Evolutionary conservation across 2,113 vertebrate species (phyloP).

Genomic region (Pseudorectes ferrugineus): DNA sequence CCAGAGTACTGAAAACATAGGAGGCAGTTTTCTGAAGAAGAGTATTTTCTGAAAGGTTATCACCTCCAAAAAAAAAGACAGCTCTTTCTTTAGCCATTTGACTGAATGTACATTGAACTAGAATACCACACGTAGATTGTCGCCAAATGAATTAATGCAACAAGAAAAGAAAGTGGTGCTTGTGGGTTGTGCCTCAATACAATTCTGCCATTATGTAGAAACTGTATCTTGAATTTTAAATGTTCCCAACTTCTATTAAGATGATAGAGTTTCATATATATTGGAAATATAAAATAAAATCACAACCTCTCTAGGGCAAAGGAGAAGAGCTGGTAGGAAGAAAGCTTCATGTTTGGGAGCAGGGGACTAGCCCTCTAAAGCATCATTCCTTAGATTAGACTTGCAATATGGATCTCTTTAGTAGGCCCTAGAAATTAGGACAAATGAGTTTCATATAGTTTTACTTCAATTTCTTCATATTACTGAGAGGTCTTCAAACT

Average conservation of each 20-base stretch:
- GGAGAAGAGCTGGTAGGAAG: neutral
- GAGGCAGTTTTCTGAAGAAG: neutral
- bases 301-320: neutral
- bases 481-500: conserved; percentile 39
- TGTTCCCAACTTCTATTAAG: neutral
- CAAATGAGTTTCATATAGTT: conserved; percentile 18
- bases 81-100: neutral
- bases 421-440: conserved; percentile 26
- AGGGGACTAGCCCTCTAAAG: neutral
- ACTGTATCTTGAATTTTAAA: neutral
- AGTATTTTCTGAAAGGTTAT: neutral
- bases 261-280: neutral
- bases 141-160: neutral
- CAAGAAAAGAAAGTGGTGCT: neutral
- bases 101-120: neutral
- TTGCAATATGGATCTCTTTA: neutral
- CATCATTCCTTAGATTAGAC: neutral
- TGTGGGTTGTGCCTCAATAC: neutral
- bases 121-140: neutral
- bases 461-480: neutral
- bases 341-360: neutral
- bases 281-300: neutral
- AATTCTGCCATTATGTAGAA: neutral
- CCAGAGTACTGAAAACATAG: neutral
- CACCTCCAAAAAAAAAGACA: neutral